phyloP scores from a whole-genome alignment of 2,888 invertebrate genomes.

The Noctua fimbriata region DNA sequence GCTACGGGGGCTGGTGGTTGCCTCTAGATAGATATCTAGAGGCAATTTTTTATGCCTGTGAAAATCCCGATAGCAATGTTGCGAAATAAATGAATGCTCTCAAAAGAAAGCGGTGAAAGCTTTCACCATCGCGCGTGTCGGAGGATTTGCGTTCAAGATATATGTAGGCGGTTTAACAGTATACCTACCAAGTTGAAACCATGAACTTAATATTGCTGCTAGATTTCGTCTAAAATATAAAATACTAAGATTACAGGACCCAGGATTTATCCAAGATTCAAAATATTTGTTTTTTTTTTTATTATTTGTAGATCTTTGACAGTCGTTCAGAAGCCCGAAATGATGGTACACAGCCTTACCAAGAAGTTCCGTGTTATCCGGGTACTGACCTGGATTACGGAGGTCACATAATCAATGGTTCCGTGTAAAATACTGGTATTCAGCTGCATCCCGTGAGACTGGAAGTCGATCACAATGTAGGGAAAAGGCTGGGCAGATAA shows the following conservation, averaged over 20 bases:
- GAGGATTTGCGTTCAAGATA: conserved; percentile 25
- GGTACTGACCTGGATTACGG: neutral
- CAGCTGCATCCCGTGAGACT: neutral
- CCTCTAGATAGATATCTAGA: neutral
- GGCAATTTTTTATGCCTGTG: conserved; percentile 17
- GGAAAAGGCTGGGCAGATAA: neutral
- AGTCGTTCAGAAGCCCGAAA: neutral
- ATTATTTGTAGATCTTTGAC: neutral
- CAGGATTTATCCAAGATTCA: neutral
- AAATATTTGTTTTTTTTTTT: neutral
- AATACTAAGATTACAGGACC: neutral
- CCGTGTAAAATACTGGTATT: neutral
- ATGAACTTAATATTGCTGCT: neutral
- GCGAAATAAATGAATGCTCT: conserved; percentile 20
- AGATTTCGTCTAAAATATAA: neutral
- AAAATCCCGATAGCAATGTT: conserved; percentile 23
- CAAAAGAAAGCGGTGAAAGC: conserved; percentile 26
- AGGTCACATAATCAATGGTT: neutral
- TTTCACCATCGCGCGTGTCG: conserved; percentile 13
- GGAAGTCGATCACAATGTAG: no score
- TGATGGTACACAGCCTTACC: neutral
- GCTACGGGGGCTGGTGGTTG: no score
- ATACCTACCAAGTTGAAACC: neutral
- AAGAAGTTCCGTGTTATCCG: neutral
- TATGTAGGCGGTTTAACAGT: conserved; percentile 28